Conservation (phyloP, 1,140 invertebrate genomes). For the Heliothis subflexa region DNA sequence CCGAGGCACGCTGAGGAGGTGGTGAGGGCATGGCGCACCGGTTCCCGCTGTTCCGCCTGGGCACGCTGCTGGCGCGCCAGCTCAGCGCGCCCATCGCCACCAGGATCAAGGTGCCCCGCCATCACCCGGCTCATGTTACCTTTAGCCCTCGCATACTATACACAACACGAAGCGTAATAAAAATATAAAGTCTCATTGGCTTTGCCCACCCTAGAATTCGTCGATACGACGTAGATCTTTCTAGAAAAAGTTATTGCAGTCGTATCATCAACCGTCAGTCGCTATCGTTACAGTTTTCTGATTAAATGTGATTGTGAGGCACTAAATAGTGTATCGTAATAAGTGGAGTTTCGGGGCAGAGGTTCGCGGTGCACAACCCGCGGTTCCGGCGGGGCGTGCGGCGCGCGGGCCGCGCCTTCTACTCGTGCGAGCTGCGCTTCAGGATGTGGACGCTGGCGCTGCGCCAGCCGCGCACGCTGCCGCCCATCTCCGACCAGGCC, state of each 20-base stretch:
- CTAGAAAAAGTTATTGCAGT: no score
- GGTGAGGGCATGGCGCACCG: neutral
- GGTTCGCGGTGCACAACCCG: slow-evolving; percentile 50
- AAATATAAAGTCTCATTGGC: no score
- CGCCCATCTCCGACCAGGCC: slow-evolving; percentile 45
- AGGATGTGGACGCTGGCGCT: slow-evolving; percentile 55
- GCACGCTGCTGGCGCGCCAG: slow-evolving; percentile 60
- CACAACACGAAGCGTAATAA: no score
- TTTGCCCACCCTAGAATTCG: no score
- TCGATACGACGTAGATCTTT: no score
- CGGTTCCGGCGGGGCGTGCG: slow-evolving; percentile 51
- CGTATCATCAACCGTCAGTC: no score
- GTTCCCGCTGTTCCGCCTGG: slow-evolving; percentile 40
- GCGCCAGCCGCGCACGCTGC: slow-evolving; percentile 45
- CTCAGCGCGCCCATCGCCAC: slow-evolving; percentile 60
- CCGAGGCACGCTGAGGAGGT: neutral
- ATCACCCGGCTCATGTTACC: no score
- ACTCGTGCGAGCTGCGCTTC: slow-evolving; percentile 51
- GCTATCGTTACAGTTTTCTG: no score
- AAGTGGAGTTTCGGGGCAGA: slow-evolving; percentile 14
- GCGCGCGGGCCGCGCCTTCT: slow-evolving; percentile 44
- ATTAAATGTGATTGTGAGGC: no score
- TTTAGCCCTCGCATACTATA: no score
- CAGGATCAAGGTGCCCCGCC: slow-evolving; percentile 54
- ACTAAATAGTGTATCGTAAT: neutral